Evolutionary conservation across 2,797 vertebrate genomes (phyloP).

Genomic region (Sebastes dallii): DNA sequence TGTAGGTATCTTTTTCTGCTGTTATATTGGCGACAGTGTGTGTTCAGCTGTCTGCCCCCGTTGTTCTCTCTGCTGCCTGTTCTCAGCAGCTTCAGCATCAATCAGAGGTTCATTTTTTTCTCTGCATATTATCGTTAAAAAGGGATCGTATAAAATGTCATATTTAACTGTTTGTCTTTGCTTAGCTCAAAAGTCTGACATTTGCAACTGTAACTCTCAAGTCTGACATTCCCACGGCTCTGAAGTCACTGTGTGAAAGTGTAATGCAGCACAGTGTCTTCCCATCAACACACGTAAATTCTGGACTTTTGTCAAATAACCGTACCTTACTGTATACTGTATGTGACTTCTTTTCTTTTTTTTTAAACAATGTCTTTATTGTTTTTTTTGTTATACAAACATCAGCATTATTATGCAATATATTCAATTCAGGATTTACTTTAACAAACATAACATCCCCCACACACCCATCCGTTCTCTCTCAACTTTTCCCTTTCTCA

Average conservation of each 20-base stretch:
- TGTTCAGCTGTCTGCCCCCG: background rate
- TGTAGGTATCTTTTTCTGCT: background rate
- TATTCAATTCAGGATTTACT: too few relatives aligned
- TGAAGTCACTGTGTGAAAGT: background rate
- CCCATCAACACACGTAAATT: background rate
- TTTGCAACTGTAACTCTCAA: background rate
- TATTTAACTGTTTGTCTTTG: background rate
- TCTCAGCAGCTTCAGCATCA: slow-evolving; percentile 1
- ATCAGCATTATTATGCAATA: too few relatives aligned
- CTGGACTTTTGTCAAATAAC: background rate
- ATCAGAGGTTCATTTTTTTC: background rate
- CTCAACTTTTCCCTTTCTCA: too few relatives aligned
- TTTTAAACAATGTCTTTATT: too few relatives aligned
- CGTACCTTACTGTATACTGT: too few relatives aligned
- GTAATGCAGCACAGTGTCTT: background rate
- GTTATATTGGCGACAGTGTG: background rate
- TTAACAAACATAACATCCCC: too few relatives aligned
- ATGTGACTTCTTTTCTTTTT: background rate
- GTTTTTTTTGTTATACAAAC: too few relatives aligned
- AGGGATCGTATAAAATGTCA: background rate
- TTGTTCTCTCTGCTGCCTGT: background rate
- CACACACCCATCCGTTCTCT: too few relatives aligned
- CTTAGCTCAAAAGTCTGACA: background rate
- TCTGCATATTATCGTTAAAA: background rate
- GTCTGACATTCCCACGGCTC: background rate